These are phyloP conservation scores for Polyergus mexicanus DNA, from an alignment of 1,140 invertebrate genomes.

Conservation along the genomic window DNA sequence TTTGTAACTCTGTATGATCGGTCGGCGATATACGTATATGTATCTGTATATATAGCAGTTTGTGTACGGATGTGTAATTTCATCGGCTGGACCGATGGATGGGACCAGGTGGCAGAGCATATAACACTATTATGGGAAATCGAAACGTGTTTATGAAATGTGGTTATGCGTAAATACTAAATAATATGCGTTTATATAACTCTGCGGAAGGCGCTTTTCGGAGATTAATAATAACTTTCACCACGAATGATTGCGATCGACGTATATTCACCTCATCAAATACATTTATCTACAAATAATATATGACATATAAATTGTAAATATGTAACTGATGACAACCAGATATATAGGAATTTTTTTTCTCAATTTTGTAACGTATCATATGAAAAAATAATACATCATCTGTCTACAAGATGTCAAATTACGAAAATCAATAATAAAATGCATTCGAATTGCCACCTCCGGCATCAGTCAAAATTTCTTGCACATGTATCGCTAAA, in stretches of 20 bases:
- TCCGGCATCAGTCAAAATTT: slow-evolving; percentile 77
- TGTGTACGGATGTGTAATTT: slow-evolving; percentile 49
- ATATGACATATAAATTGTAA: background rate
- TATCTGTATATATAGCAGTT: slow-evolving; percentile 3
- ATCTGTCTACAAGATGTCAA: background rate
- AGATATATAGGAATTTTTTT: background rate
- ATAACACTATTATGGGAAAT: slow-evolving; percentile 70
- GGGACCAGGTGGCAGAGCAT: slow-evolving; percentile 23
- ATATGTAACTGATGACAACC: background rate
- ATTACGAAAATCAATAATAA: background rate
- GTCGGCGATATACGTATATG: background rate
- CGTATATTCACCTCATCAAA: slow-evolving; percentile 32
- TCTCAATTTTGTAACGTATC: background rate
- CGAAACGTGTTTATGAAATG: slow-evolving; percentile 77
- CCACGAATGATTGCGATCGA: slow-evolving; percentile 36
- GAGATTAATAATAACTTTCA: slow-evolving; percentile 60
- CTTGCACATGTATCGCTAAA: slow-evolving; percentile 73
- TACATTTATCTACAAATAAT: slow-evolving; percentile 4
- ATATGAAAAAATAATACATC: background rate
- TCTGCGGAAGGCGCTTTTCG: slow-evolving; percentile 40
- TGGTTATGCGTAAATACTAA: slow-evolving; percentile 68
- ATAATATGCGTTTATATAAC: slow-evolving; percentile 58
- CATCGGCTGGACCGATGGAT: slow-evolving; percentile 35
- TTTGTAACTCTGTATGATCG: slow-evolving; percentile 3
- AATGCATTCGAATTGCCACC: slow-evolving; percentile 74